A percentile compares a stretch with the other conserved stretches of the same genome.
Conservation (phyloP, 2,113 vertebrate species). For the Strix aluco region DNA sequence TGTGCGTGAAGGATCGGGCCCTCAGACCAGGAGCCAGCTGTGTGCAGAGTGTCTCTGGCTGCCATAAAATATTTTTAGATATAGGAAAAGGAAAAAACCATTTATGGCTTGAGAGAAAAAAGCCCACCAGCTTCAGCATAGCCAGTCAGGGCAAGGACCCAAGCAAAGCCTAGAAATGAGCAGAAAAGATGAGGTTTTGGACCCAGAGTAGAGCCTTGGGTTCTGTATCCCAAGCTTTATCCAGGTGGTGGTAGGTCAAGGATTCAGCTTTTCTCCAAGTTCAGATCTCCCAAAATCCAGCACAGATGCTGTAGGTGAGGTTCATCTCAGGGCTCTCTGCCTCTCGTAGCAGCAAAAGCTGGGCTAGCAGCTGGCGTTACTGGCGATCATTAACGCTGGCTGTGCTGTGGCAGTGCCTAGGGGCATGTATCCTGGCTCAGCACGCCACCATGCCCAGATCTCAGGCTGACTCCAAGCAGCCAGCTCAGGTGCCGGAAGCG, state of each 20-base stretch:
- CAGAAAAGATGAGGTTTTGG: not conserved
- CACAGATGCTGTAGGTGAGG: not conserved
- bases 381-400: not conserved
- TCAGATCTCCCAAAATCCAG: not conserved
- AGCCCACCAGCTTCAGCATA: not conserved
- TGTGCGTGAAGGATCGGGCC: not conserved
- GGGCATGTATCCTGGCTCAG: not conserved
- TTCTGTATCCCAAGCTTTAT: not conserved
- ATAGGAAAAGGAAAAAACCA: not conserved
- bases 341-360: not conserved
- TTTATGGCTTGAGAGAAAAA: not conserved
- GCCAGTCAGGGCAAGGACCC: not conserved
- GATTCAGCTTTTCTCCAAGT: not conserved
- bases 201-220: not conserved
- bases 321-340: not conserved
- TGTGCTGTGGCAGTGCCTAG: not conserved
- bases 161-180: not conserved
- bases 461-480: not conserved
- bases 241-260: not conserved
- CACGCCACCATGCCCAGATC: not conserved
- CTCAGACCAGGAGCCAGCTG: not conserved
- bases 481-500: not conserved
- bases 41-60: not conserved
- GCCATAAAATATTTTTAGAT: not conserved
- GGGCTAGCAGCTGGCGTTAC: not conserved